phyloP scores from a whole-genome alignment of 2,113 vertebrate species.

The Scomber japonicus region DNA sequence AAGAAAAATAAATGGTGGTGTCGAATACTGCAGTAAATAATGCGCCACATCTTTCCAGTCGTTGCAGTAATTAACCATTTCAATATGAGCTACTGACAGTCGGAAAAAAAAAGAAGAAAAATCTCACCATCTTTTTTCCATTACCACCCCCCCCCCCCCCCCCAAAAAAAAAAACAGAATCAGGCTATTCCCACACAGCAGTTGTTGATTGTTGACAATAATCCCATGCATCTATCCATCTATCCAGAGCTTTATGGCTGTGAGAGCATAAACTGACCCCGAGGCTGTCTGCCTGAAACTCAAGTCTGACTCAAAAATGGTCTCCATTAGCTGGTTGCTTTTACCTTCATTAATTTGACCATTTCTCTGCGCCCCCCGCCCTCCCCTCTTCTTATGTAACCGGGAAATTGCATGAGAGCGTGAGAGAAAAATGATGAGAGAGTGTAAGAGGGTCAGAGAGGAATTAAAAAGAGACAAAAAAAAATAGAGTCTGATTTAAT shows the following conservation, averaged over 20 bases:
- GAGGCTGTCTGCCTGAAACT: constrained; percentile 39
- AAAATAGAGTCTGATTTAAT: constrained; percentile 36
- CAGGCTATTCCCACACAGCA: constrained; percentile 23
- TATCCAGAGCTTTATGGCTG: constrained; percentile 23
- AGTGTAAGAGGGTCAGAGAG: constrained; percentile 14
- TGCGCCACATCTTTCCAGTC: neutral
- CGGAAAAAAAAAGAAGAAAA: neutral
- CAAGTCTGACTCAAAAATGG: constrained; percentile 54
- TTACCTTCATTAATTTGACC: constrained; percentile 73
- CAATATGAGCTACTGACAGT: neutral
- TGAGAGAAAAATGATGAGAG: constrained; percentile 42
- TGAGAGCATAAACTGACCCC: constrained; percentile 49
- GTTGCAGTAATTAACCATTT: constrained; percentile 7
- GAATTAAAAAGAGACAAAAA: neutral
- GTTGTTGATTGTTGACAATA: constrained; percentile 31
- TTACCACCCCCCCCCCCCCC: neutral
- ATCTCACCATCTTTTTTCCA: constrained; percentile 1
- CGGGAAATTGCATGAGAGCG: constrained; percentile 50
- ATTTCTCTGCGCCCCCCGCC: constrained; percentile 40
- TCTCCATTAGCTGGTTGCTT: constrained; percentile 66
- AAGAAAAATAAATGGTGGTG: constrained; percentile 10
- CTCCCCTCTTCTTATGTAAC: constrained; percentile 62
- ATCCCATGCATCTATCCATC: constrained; percentile 10
- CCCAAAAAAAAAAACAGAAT: constrained; percentile 1
- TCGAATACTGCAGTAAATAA: constrained; percentile 14